Base-by-base conservation (phyloP, 2,888 invertebrate species). In the Bedellia somnulentella region DNA sequence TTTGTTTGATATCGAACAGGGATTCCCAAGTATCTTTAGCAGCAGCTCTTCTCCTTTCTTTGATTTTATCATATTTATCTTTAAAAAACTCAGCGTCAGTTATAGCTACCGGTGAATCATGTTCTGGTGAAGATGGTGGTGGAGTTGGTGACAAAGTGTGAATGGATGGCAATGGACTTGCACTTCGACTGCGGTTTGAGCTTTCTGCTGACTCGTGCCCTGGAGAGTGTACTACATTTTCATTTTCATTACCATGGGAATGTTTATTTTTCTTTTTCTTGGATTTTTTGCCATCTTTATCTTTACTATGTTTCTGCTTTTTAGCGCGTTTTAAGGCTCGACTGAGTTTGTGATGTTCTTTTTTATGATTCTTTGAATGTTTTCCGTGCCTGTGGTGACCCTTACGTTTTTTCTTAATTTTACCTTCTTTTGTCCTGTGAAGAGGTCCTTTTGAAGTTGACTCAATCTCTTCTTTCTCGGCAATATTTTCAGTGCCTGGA, bases 41-140 rank as follows among this genome's bases (percentile, higher is more conserved):
- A 24, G 78, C 62, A 44, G 82, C 59, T 49, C 78, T 70, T 44
- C 82, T 49, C 39, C 85, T 57, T 56, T 82, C 79, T 55, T 85
- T 77, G 35, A 80, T 78, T 48, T 80, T 70, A 43, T 82, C 82
- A 46, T 80, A 82, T 48, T 82, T 82, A 43, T 82, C 82, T 49
- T 78, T 77, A 26, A 59, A 57, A 35, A 73, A 73, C 33, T 75
- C 63, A 5, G 66, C 51, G 29, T 73, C 66, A 4, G 56, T 53
- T 32, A 53, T 50, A 32, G 57, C 57, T 9, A 48, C 44, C 2
- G 43, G 38, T 8, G 52, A 48, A 4, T 39, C 30, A 5, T 55
- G 39, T 34, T 54, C 61, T 4, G 58, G 50, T n/a, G n/a, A n/a
- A n/a, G n/a, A n/a, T n/a, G n/a, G n/a, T n/a, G n/a, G n/a, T 2